Percentiles rank a stretch among this genome's conserved stretches.
Conservation (phyloP, 2,797 vertebrate genomes). For the Cossypha caffra region DNA sequence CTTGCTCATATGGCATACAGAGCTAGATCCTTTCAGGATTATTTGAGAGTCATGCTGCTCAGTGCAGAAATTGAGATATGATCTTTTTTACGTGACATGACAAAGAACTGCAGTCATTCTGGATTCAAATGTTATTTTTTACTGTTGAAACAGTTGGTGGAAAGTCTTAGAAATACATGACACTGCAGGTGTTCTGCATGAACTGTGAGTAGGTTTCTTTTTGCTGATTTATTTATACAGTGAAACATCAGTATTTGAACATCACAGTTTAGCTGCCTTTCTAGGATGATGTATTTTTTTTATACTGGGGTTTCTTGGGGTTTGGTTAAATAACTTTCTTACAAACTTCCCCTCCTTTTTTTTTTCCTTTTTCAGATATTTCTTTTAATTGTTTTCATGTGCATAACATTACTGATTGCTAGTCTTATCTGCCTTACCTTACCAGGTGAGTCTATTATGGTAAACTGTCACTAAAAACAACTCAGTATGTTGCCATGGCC, state of each 20-base stretch:
- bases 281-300: background rate
- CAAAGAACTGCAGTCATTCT: background rate
- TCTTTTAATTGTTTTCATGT: conserved; percentile 93
- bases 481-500: background rate
- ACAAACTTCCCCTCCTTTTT: background rate
- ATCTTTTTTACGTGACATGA: background rate
- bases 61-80: background rate
- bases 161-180: background rate
- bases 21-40: background rate
- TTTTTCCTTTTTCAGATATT: conserved; percentile 82
- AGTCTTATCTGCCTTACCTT: conserved; percentile 94
- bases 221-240: background rate
- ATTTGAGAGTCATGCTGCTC: background rate
- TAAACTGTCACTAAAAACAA: background rate
- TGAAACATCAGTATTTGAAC: background rate
- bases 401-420: conserved; percentile 90
- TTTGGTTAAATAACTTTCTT: background rate
- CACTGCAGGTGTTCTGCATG: background rate
- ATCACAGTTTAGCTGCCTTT: background rate
- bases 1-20: background rate
- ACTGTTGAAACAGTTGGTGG: background rate
- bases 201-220: background rate
- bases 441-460: conserved; percentile 81
- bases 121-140: background rate
- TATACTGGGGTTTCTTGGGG: background rate